A percentile compares a stretch with the other conserved stretches of the same genome.
Conservation (phyloP, 2,888 invertebrate genomes). For the Chloromyia formosa region DNA sequence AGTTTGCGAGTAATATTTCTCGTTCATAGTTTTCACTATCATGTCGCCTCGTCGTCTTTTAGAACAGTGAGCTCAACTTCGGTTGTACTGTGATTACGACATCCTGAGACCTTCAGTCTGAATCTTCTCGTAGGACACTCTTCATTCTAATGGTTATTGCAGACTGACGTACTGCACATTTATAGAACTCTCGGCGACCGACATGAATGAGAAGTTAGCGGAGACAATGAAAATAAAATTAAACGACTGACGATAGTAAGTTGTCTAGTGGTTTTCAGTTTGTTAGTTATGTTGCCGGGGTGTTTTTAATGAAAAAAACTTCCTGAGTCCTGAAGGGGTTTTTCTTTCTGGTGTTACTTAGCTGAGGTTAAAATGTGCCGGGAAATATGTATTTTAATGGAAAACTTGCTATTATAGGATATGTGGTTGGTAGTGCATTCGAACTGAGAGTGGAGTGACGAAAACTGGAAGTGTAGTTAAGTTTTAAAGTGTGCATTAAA, state of each 20-base stretch:
- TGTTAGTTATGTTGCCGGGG: not conserved
- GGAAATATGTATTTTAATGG: not conserved
- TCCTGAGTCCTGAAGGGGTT: not conserved
- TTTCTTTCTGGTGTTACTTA: not conserved
- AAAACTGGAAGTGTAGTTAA: no score
- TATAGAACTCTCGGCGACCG: not conserved
- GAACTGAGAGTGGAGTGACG: no score
- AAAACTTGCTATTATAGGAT: no score
- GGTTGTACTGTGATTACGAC: no score
- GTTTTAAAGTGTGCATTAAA: no score
- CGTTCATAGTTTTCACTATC: not conserved
- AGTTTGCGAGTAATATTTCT: not conserved
- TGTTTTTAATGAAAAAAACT: not conserved
- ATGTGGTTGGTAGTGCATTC: no score
- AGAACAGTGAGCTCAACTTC: no score
- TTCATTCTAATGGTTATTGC: conserved; percentile 2
- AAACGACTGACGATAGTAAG: conserved; percentile 10
- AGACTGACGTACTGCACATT: not conserved
- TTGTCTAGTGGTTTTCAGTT: not conserved
- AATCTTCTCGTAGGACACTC: not conserved
- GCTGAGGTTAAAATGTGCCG: not conserved
- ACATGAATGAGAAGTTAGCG: not conserved
- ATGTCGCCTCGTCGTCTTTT: not conserved
- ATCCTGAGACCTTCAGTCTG: not conserved
- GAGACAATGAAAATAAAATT: conserved; percentile 7